Conservation (phyloP, 2,888 invertebrate genomes). For the Eupelmus urozonus region DNA sequence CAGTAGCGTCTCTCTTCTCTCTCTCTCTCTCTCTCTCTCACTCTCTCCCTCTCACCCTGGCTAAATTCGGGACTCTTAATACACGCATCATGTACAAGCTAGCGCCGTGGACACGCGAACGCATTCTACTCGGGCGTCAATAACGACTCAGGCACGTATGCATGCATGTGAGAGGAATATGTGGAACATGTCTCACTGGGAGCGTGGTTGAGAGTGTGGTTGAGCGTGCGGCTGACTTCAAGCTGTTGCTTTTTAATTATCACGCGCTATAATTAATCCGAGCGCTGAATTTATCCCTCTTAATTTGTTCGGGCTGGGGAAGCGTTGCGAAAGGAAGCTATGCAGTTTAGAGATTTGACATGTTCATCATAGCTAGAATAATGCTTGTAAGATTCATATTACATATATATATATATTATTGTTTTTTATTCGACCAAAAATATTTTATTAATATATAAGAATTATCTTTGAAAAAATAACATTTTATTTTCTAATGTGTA, state of each 20-base stretch:
- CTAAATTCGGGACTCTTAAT: slow-evolving; percentile 54
- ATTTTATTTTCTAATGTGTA: no score
- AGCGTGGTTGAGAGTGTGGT: no score
- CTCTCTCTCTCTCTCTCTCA: slow-evolving; percentile 11
- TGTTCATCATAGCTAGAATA: no score
- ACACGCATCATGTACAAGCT: slow-evolving; percentile 22
- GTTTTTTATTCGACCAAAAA: no score
- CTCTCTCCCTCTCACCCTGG: slow-evolving; percentile 5
- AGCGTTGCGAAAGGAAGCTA: no score
- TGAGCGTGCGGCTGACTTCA: not conserved
- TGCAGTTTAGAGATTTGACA: no score
- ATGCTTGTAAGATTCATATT: no score
- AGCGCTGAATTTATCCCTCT: slow-evolving; percentile 10
- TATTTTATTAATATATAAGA: no score
- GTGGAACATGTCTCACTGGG: no score
- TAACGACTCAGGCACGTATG: slow-evolving; percentile 9
- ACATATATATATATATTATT: no score
- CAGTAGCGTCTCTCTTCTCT: not conserved
- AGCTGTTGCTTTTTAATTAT: slow-evolving; percentile 13
- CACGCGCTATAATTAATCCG: slow-evolving; percentile 1
- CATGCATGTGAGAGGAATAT: not conserved
- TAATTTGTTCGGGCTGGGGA: slow-evolving; percentile 18
- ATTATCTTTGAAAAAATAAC: no score
- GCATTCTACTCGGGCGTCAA: slow-evolving; percentile 43
- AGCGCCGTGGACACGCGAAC: not conserved